phyloP scores from a whole-genome alignment of 2,113 vertebrate species.

The Neolamprologus kungweensis region DNA sequence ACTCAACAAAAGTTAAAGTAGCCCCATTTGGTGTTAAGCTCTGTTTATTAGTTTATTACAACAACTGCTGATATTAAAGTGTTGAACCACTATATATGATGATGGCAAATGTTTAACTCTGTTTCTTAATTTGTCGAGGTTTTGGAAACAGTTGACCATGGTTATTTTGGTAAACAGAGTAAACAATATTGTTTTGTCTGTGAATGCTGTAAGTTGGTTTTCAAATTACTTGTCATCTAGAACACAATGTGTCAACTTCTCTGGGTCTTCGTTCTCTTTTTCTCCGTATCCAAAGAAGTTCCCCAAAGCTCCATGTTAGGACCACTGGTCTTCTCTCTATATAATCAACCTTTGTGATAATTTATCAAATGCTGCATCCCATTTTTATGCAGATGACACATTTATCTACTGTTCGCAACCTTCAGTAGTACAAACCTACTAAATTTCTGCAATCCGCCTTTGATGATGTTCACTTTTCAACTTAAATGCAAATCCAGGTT shows the following conservation, averaged over 20 bases:
- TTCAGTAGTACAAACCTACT: neutral
- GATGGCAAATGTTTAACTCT: neutral
- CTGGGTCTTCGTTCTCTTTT: accelerated
- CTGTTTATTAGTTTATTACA: neutral
- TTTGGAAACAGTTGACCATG: neutral
- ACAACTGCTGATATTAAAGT: neutral
- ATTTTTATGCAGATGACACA: neutral
- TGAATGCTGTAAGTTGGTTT: neutral
- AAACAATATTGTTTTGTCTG: neutral
- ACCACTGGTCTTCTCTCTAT: neutral
- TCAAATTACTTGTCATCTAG: neutral
- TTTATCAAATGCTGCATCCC: neutral
- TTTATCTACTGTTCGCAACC: neutral
- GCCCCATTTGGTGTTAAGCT: neutral
- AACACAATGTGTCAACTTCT: neutral
- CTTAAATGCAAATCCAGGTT: neutral
- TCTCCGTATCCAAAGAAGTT: neutral
- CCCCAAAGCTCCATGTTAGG: neutral
- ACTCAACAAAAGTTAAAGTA: accelerated
- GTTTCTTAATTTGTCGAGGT: neutral
- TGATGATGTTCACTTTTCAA: accelerated
- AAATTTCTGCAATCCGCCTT: neutral
- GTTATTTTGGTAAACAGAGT: neutral
- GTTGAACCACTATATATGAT: neutral
- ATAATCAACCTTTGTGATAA: neutral